Evolutionary conservation across 2,113 vertebrate genomes (phyloP).

Genomic region (Oostethus manadensis): DNA sequence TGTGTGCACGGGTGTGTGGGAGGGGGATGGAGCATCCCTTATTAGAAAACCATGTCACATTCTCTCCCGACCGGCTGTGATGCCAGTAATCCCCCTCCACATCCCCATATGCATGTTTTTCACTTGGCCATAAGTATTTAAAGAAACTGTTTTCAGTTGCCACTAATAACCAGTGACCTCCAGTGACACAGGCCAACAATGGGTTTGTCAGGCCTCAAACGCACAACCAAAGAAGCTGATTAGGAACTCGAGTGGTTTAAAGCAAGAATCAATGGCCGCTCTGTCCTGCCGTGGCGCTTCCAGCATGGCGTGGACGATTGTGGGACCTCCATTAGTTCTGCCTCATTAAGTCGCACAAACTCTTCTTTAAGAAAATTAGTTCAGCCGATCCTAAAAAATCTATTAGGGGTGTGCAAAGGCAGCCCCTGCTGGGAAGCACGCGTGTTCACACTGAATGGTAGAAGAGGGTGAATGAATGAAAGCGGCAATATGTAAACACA

Average conservation of each 20-base stretch:
- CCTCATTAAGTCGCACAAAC: constrained; percentile 94
- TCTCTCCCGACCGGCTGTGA: constrained; percentile 82
- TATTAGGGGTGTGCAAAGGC: constrained; percentile 61
- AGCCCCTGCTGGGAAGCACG: constrained; percentile 5
- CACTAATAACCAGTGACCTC: constrained; percentile 99
- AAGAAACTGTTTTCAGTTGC: constrained; percentile 99
- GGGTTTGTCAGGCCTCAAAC: constrained; percentile 93
- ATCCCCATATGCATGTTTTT: constrained; percentile 97
- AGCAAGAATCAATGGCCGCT: constrained; percentile 98
- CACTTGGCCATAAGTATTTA: constrained; percentile 97
- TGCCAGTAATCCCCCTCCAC: constrained; percentile 96
- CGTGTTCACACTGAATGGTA: neutral
- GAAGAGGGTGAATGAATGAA: constrained; percentile 10
- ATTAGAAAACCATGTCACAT: constrained; percentile 99
- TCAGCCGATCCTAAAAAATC: constrained; percentile 84
- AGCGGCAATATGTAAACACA: neutral
- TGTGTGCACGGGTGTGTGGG: constrained; percentile 11
- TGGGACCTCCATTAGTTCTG: constrained; percentile 95
- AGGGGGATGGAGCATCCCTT: constrained; percentile 77
- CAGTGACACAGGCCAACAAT: constrained; percentile 98
- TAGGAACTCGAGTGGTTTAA: constrained; percentile 99
- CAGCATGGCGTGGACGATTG: constrained; percentile 84
- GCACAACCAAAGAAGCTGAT: constrained; percentile 98
- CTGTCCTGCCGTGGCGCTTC: constrained; percentile 82
- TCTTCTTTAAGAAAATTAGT: constrained; percentile 88